Evolutionary conservation across 1,140 invertebrate species (phyloP).

Genomic region (Augochlora pura): DNA sequence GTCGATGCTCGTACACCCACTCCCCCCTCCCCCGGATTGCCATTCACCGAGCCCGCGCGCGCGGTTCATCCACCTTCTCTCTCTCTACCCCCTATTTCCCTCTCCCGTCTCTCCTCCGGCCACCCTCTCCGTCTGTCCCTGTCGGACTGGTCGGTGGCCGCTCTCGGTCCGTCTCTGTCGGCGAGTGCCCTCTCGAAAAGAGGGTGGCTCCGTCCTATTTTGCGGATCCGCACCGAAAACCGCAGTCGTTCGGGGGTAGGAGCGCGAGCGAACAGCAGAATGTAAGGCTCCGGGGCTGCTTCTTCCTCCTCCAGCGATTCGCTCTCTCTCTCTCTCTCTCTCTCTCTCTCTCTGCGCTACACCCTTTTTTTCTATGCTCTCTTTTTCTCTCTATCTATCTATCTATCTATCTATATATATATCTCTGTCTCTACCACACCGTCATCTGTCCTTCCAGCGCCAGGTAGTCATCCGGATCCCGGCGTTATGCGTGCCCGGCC

Average conservation of each 20-base stretch:
- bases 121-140: background rate
- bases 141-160: background rate
- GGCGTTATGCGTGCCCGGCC: too few species aligned
- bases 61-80: conserved; percentile 51
- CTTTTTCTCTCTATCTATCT: background rate
- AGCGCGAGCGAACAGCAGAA: conserved; percentile 5
- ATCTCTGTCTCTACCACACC: background rate
- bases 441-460: background rate
- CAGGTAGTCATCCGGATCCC: too few species aligned
- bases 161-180: conserved; percentile 4
- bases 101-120: too few species aligned
- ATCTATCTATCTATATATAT: background rate
- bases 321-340: background rate
- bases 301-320: background rate
- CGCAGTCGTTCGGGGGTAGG: conserved; percentile 51
- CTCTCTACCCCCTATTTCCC: too few species aligned
- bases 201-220: conserved; percentile 59
- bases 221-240: conserved; percentile 63
- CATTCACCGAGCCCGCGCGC: conserved; percentile 39
- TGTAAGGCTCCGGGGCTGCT: background rate
- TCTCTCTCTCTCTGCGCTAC: background rate
- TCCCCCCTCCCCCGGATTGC: conserved; percentile 31
- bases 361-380: background rate
- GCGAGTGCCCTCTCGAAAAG: conserved; percentile 45
- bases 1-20: conserved; percentile 55